Evolutionary conservation across 2,888 invertebrate species (phyloP), one percentile per base, ranked within the genome.

Genomic region (Spilosoma lubricipeda): DNA sequence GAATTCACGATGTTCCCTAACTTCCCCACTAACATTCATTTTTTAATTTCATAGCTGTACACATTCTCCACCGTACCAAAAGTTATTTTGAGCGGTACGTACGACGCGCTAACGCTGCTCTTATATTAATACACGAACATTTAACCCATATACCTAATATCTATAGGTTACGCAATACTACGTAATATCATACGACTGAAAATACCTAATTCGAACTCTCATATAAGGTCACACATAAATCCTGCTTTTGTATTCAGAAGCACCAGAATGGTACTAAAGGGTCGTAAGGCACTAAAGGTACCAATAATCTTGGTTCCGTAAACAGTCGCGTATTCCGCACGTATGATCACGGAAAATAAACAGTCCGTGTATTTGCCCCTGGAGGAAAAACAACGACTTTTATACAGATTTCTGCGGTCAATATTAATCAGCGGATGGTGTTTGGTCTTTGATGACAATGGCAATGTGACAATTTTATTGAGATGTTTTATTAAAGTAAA

Each of bases 261-360:
- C 70, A 68, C 64, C 70, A 68, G 52, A 74, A 72, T 42, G 48
- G 66, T 52, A 75, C 33, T 76, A 73, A 74, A 75, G 56, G 52
- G 65, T 59, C 36, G 42, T 23, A 72, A 71, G 52, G 65, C 52
- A 71, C 65, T 59, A 59, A 74, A 75, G 56, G 42, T 56, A 69
- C 65, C 74, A 80, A 73, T 72, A 75, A 74, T 73, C 73, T 73
- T 77, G 70, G 73, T 74, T 67, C 33, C 45, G 72, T 71, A 73
- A 70, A 73, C 67, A 75, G 70, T 78, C 73, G 68, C 68, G 30
- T 70, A 63, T 72, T 36, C 39, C 52, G 66, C 67, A 70, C 71
- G 72, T 67, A 65, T 63, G 66, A 68, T 70, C 48, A 71, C 56
- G 7, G 64, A 36, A 65, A 72, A 78, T 67, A 68, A 42, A 13